These are phyloP conservation scores for Drosophila siamana DNA, from an alignment of 2,888 invertebrate genomes.

Conservation along the genomic window DNA sequence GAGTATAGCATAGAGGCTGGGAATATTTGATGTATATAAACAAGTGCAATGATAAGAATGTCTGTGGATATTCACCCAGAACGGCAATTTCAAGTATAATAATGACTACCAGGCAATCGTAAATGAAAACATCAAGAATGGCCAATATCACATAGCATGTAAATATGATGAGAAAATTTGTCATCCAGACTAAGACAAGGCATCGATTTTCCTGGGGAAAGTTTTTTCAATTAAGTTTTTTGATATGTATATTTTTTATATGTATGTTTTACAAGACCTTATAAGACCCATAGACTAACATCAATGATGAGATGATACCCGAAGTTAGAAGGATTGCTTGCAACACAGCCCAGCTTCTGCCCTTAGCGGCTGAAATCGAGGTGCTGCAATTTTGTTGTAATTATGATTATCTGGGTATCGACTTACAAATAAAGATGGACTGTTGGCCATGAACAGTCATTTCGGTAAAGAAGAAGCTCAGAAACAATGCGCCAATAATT, in stretches of 20 bases:
- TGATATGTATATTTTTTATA: background rate
- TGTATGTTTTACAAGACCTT: slow-evolving; percentile 28
- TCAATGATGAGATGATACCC: slow-evolving; percentile 42
- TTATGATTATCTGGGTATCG: too few relatives aligned
- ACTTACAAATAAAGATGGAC: slow-evolving; percentile 43
- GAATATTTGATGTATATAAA: background rate
- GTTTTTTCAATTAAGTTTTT: background rate
- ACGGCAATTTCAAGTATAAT: slow-evolving; percentile 1
- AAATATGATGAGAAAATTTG: slow-evolving; percentile 23
- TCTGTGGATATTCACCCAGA: slow-evolving; percentile 6
- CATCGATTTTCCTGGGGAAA: slow-evolving; percentile 20
- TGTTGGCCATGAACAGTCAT: slow-evolving; percentile 36
- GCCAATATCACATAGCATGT: slow-evolving; percentile 8
- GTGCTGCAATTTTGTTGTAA: too few relatives aligned
- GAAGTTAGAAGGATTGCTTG: slow-evolving; percentile 23
- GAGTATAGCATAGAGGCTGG: slow-evolving; percentile 20
- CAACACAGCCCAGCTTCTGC: slow-evolving; percentile 23
- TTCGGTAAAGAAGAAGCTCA: slow-evolving; percentile 42
- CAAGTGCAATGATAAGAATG: background rate
- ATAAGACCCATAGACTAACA: slow-evolving; percentile 45
- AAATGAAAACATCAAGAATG: background rate
- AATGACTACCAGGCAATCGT: background rate
- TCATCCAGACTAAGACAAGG: slow-evolving; percentile 36
- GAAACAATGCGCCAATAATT: slow-evolving; percentile 40
- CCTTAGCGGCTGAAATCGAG: slow-evolving; percentile 23